A percentile compares a stretch with the other conserved stretches of the same genome.
phyloP scores from a whole-genome alignment of 2,797 vertebrate species.

The Clarias platycephalus region DNA sequence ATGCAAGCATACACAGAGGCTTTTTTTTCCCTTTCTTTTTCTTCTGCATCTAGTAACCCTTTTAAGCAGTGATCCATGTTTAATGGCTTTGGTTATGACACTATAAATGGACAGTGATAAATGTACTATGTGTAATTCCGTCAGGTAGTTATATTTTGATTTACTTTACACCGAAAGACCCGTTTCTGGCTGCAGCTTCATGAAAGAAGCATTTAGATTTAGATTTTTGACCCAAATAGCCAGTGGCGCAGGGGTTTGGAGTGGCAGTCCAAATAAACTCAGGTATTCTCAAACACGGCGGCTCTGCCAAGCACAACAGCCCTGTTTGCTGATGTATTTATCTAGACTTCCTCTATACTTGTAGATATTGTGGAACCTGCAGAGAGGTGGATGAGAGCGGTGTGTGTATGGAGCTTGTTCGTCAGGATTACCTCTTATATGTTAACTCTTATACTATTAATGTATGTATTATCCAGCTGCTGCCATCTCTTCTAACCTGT shows the following conservation, averaged over 20 bases:
- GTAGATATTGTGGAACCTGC: constrained; percentile 66
- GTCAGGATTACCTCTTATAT: constrained; percentile 51
- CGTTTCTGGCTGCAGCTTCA: constrained; percentile 59
- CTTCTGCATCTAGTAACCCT: constrained; percentile 21
- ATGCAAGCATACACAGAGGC: neutral
- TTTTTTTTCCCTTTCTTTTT: constrained; percentile 5
- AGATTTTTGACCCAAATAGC: constrained; percentile 56
- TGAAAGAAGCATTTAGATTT: constrained; percentile 73
- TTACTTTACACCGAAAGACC: constrained; percentile 56
- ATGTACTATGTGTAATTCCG: constrained; percentile 25
- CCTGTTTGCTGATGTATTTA: constrained; percentile 79
- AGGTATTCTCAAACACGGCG: constrained; percentile 76
- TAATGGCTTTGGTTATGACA: constrained; percentile 39
- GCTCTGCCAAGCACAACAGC: constrained; percentile 77
- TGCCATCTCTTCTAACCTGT: constrained; percentile 58
- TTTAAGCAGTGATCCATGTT: constrained; percentile 37
- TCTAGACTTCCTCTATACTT: constrained; percentile 78
- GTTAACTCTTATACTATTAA: constrained; percentile 61
- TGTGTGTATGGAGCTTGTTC: constrained; percentile 27
- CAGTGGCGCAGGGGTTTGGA: constrained; percentile 64
- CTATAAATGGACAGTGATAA: constrained; percentile 40
- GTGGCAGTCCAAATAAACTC: constrained; percentile 76
- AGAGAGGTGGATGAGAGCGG: constrained; percentile 58
- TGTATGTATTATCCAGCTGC: constrained; percentile 60
- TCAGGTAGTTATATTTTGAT: constrained; percentile 42